Conservation (phyloP, 2,113 vertebrate species). For the Eulacestoma nigropectus region DNA sequence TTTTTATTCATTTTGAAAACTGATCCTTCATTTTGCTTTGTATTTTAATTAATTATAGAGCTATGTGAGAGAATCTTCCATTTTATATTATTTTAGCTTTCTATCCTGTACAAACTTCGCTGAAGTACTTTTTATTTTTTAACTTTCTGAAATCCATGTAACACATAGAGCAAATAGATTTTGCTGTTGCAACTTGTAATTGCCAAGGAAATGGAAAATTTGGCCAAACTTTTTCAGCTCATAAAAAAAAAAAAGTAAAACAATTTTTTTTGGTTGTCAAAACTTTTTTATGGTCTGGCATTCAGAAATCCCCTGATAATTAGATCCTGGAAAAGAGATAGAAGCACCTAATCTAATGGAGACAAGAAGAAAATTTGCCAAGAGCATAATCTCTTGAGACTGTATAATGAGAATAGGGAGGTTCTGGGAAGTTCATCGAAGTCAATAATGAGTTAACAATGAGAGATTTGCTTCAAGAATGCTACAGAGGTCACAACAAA, state of each 20-base stretch:
- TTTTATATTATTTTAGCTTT: neutral
- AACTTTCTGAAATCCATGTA: neutral
- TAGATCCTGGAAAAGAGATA: neutral
- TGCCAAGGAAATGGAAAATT: neutral
- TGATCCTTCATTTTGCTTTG: accelerated
- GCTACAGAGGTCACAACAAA: neutral
- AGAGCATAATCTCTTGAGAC: neutral
- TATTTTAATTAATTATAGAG: neutral
- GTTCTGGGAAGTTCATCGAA: neutral
- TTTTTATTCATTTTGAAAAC: neutral
- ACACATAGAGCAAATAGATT: neutral
- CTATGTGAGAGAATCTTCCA: neutral
- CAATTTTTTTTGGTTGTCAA: neutral
- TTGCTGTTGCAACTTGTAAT: neutral
- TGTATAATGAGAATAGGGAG: neutral
- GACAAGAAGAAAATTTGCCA: neutral
- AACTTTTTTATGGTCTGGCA: neutral
- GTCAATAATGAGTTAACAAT: neutral
- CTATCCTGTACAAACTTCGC: neutral
- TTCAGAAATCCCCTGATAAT: neutral
- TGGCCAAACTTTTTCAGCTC: neutral
- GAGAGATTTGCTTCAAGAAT: neutral
- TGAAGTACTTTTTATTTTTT: neutral
- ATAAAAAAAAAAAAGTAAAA: neutral
- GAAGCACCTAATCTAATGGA: neutral